phyloP scores from a whole-genome alignment of 2,797 vertebrate genomes.

The Acipenser transmontanus region DNA sequence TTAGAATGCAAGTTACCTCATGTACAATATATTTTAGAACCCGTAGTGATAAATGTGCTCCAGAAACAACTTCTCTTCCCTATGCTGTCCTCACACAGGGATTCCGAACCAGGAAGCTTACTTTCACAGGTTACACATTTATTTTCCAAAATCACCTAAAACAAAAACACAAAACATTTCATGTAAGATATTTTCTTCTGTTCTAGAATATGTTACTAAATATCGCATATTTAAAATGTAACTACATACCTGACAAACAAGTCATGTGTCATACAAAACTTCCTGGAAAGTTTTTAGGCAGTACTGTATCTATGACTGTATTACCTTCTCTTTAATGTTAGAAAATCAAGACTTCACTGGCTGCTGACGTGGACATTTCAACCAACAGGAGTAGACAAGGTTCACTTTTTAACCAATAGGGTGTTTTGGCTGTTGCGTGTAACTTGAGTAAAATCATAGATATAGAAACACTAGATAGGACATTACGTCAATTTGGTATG shows the following conservation, averaged over 20 bases:
- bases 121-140: not conserved
- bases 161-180: not conserved
- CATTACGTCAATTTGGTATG: too few relatives aligned
- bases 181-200: not conserved
- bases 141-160: not conserved
- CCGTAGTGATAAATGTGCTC: not conserved
- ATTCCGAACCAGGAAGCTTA: too few relatives aligned
- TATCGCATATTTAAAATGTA: not conserved
- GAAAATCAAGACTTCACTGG: slow-evolving; percentile 30
- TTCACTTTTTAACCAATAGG: slow-evolving; percentile 32
- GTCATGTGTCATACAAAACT: slow-evolving; percentile 30
- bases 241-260: slow-evolving; percentile 35
- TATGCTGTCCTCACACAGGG: not conserved
- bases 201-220: not conserved
- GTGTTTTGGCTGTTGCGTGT: too few relatives aligned
- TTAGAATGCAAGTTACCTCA: not conserved
- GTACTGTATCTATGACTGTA: slow-evolving; percentile 30
- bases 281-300: slow-evolving; percentile 42
- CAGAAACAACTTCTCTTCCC: not conserved
- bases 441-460: too few relatives aligned
- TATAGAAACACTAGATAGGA: too few relatives aligned
- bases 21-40: not conserved
- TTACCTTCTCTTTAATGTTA: slow-evolving; percentile 19
- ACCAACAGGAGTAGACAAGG: slow-evolving; percentile 35
- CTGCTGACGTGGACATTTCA: slow-evolving; percentile 63